phyloP scores from a whole-genome alignment of 2,888 invertebrate species.

The Microctonus brassicae region DNA sequence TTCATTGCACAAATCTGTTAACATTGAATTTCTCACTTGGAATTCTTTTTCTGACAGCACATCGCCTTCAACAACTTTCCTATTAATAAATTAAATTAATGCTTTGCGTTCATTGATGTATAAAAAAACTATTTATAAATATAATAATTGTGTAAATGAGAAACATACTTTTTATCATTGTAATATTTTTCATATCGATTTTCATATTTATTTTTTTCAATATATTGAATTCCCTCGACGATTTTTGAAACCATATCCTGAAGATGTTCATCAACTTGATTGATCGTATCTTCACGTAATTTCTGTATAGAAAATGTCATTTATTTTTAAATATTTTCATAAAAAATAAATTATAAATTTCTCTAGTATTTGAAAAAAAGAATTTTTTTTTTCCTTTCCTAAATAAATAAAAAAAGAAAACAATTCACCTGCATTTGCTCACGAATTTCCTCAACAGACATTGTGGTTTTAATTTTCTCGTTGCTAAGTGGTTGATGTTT shows the following conservation, averaged over 20 bases:
- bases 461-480: constrained; percentile 17
- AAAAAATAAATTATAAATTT: too few species aligned
- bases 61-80: constrained; percentile 48
- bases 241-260: constrained; percentile 52
- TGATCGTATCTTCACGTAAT: constrained; percentile 49
- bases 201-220: constrained; percentile 23
- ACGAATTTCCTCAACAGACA: constrained; percentile 44
- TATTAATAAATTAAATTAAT: constrained; percentile 27
- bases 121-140: too few species aligned
- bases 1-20: constrained; percentile 81
- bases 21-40: constrained; percentile 80
- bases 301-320: constrained; percentile 42
- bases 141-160: background rate
- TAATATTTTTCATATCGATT: constrained; percentile 35
- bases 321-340: background rate
- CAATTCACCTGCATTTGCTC: constrained; percentile 52
- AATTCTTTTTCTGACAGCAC: constrained; percentile 77
- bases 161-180: constrained; percentile 38
- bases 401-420: constrained; percentile 4
- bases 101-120: too few species aligned
- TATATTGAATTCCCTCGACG: constrained; percentile 39
- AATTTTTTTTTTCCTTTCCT: too few species aligned
- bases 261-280: constrained; percentile 47
- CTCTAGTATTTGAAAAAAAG: too few species aligned
- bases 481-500: background rate